These are phyloP conservation scores for Acanthurus leucopareius DNA, from an alignment of 2,797 vertebrate species.

Conservation along the genomic window DNA sequence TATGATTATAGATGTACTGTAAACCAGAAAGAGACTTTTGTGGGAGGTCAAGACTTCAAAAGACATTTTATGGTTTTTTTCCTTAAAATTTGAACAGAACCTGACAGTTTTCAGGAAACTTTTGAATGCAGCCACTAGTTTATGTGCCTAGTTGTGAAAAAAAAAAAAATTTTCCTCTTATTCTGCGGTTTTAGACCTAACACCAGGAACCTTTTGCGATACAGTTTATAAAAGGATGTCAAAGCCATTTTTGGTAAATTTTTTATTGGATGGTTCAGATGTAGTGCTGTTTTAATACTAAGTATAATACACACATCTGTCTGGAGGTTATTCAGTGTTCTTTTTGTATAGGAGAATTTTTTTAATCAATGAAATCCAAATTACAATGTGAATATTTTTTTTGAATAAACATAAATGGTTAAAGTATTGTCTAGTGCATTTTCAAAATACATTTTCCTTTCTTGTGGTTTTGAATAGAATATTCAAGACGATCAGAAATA, in stretches of 20 bases:
- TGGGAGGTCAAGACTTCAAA: constrained; percentile 76
- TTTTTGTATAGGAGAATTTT: constrained; percentile 84
- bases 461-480: not conserved
- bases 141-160: constrained; percentile 86
- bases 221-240: constrained; percentile 88
- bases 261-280: constrained; percentile 84
- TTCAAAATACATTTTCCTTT: constrained; percentile 5
- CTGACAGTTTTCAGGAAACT: constrained; percentile 75
- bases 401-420: constrained; percentile 84
- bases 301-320: constrained; percentile 81
- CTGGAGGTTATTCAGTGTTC: constrained; percentile 79
- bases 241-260: constrained; percentile 89
- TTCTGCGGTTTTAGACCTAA: constrained; percentile 81
- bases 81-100: constrained; percentile 71
- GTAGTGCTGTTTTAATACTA: constrained; percentile 84
- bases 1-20: constrained; percentile 75
- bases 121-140: constrained; percentile 85
- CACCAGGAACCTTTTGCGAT: constrained; percentile 82
- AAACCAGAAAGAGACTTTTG: constrained; percentile 68
- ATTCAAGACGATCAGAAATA: not conserved
- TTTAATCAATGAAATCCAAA: constrained; percentile 78
- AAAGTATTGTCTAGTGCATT: constrained; percentile 58
- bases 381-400: constrained; percentile 80
- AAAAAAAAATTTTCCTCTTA: constrained; percentile 64
- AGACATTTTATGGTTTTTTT: constrained; percentile 62